Evolutionary conservation across 2,113 vertebrate species (phyloP).

Genomic region (Meles meles): DNA sequence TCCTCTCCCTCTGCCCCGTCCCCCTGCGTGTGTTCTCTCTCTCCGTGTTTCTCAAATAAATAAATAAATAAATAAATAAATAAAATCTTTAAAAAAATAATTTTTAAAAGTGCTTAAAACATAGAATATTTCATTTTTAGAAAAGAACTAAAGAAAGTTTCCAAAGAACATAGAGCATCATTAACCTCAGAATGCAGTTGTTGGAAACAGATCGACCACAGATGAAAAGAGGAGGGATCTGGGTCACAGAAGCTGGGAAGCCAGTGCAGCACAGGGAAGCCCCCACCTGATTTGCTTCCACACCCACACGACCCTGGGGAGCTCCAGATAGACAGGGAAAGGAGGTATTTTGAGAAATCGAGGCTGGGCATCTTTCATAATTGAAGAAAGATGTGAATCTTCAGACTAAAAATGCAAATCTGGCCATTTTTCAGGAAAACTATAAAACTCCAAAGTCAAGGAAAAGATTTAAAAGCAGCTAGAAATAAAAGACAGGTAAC

Average conservation of each 20-base stretch:
- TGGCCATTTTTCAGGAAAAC: background rate
- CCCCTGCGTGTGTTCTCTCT: too few relatives aligned
- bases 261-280: accelerated
- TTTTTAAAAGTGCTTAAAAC: background rate
- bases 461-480: slow-evolving; percentile 17
- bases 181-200: background rate
- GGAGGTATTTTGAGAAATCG: background rate
- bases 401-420: background rate
- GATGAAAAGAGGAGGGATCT: background rate
- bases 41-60: background rate
- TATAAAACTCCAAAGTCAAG: background rate
- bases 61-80: background rate
- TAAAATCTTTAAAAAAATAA: background rate
- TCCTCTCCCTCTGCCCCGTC: too few relatives aligned
- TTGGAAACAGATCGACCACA: background rate
- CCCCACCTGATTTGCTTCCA: too few relatives aligned
- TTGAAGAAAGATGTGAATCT: background rate
- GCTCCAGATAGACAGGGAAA: background rate
- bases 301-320: accelerated
- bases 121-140: background rate
- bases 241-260: too few relatives aligned
- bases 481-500: background rate
- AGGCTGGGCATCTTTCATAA: background rate
- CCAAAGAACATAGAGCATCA: background rate
- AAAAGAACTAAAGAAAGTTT: background rate